A percentile compares a stretch with the other conserved stretches of the same genome.
These are phyloP conservation scores for Eurystomus glaucurus DNA, from an alignment of 2,797 vertebrate species.

Conservation along the genomic window DNA sequence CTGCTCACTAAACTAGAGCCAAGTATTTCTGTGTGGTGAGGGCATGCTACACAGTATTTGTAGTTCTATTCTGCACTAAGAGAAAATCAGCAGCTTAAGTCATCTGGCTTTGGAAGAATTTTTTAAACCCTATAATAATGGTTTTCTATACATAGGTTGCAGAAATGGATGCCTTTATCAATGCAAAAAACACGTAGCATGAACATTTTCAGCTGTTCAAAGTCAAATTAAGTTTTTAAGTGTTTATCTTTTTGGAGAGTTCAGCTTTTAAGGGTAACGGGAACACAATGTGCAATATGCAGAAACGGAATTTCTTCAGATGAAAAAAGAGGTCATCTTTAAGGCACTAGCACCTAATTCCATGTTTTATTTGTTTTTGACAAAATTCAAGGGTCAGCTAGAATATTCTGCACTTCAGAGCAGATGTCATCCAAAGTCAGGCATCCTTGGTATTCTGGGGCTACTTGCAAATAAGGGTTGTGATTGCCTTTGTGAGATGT, in stretches of 20 bases:
- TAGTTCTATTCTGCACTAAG: slow-evolving; percentile 14
- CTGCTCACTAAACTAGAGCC: not conserved
- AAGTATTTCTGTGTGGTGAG: slow-evolving; percentile 50
- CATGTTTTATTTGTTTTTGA: not conserved
- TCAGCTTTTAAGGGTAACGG: not conserved
- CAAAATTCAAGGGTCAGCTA: not conserved
- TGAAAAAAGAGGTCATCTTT: not conserved
- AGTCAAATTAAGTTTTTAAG: not conserved
- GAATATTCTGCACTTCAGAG: not conserved
- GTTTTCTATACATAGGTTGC: slow-evolving; percentile 67
- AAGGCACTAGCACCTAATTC: not conserved
- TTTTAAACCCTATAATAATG: slow-evolving; percentile 64
- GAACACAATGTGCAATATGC: not conserved
- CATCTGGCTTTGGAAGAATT: slow-evolving; percentile 47
- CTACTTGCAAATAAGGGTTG: not conserved
- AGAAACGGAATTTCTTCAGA: not conserved
- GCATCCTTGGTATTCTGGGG: not conserved
- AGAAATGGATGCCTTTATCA: slow-evolving; percentile 65
- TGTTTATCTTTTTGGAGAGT: not conserved
- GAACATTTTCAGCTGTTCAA: slow-evolving; percentile 26
- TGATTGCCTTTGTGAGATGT: not conserved
- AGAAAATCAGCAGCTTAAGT: slow-evolving; percentile 55
- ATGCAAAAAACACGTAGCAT: not conserved
- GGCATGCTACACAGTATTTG: slow-evolving; percentile 20
- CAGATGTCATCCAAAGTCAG: not conserved